Evolutionary conservation across 2,888 invertebrate genomes (phyloP), one percentile per base, ranked within the genome.

Genomic region (Candidula unifasciata): DNA sequence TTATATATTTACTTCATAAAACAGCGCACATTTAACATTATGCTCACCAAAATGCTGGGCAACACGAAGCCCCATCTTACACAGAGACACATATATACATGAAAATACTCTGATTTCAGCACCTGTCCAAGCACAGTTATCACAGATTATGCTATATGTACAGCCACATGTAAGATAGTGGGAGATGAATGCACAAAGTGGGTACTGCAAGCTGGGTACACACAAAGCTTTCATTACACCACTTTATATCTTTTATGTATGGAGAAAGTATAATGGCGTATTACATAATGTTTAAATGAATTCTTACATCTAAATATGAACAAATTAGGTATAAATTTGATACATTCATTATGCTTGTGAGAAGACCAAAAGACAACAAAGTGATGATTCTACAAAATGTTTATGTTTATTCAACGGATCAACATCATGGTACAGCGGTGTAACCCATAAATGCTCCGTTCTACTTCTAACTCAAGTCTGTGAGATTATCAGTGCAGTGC

Each of bases 141-240:
- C 73, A 74, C 73, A 74, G 73, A 74, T 74, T 52, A 74, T 74
- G 73, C 73, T 27, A 74, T 74, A 52, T 74, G 13, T 52, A 74
- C 73, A 52, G 73, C 52, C 73, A 74, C 73, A 74, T 74, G 1
- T 52, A 52, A 13, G 44, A 74, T n/a, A 68, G 60, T 60, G 60
- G 60, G 60, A 60, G n/a, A 60, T 68, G 16, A 68, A 68, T 68
- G 68, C 68, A 68, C 68, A 68, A 30, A 68, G 6, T 44, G 0
- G 44, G 44, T 44, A 13, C 44, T n/a, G n/a, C n/a, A n/a, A n/a
- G n/a, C n/a, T n/a, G n/a, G n/a, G n/a, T n/a, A n/a, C n/a, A n/a
- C n/a, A n/a, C n/a, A n/a, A n/a, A n/a, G n/a, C n/a, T n/a, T n/a
- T n/a, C n/a, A n/a, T n/a, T n/a, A n/a, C n/a, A n/a, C n/a, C n/a